These are phyloP conservation scores for Caracal caracal DNA, from an alignment of 2,113 vertebrate species.

Conservation along the genomic window DNA sequence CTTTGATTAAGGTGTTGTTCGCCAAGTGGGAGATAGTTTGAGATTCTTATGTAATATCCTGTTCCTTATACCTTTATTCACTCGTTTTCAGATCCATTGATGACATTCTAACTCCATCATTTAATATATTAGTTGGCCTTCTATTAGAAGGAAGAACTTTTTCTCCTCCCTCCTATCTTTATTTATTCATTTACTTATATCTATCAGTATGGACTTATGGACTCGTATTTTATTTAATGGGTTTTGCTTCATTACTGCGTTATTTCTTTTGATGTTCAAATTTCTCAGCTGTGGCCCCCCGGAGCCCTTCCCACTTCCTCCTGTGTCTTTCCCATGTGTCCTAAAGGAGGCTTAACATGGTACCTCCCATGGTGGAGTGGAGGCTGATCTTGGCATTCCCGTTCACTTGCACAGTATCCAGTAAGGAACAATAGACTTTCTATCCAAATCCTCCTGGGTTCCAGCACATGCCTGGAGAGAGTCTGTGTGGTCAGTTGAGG, in stretches of 20 bases:
- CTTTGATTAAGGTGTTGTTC: not conserved
- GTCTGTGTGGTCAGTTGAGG: not conserved
- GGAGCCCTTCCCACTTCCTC: not conserved
- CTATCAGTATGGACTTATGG: not conserved
- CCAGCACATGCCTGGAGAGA: not conserved
- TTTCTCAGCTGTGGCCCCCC: not conserved
- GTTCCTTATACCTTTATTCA: not conserved
- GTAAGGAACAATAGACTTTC: not conserved
- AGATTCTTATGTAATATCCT: not conserved
- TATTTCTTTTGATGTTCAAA: not conserved
- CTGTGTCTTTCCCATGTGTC: not conserved
- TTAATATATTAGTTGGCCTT: constrained; percentile 11
- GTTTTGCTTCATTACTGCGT: not conserved
- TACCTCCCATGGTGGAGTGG: not conserved
- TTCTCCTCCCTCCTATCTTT: not conserved
- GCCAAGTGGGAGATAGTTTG: not conserved
- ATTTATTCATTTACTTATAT: not conserved
- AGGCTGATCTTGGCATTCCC: not conserved
- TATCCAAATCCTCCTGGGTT: not conserved
- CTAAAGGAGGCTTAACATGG: not conserved
- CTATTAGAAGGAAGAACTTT: not conserved
- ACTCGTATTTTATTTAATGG: not conserved
- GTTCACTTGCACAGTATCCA: not conserved
- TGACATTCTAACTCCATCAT: not conserved
- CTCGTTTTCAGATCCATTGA: not conserved